Base-by-base conservation (phyloP, 2,888 invertebrate genomes). In the Operophtera brumata region DNA sequence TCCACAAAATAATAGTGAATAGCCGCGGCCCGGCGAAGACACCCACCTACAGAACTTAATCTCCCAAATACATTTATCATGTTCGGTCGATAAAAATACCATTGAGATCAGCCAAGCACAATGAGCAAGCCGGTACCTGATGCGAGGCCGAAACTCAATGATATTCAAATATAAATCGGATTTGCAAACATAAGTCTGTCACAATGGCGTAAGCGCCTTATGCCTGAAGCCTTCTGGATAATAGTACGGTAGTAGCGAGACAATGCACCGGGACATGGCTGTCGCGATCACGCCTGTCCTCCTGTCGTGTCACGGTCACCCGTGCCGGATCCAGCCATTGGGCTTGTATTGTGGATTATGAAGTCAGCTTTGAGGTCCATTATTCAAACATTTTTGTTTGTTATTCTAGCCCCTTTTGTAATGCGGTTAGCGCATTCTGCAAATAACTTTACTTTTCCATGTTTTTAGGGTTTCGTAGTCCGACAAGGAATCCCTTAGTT, bases 111-210 rank as follows among this genome's bases (percentile, higher is more conserved):
- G 82, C 71, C 80, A 73, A 67, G 82, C 75, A 89, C 89, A 89
- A 89, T 85, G 78, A 77, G 77, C 47, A 35, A 46, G 46, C 39
- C 46, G 46, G 77, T 86, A 86, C 87, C 86, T 82, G 88, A 86
- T 82, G 77, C 74, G 80, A 74, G 83, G 78, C 85, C 80, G 82
- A 83, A 84, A 88, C 85, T 89, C 89, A 87, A 90, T 90, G 89
- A 90, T 89, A 90, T 90, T 90, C 88, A 88, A 90, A 90, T 90
- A 87, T 84, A 88, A 90, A 90, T 88, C 89, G 86, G 89, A 90
- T 90, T 90, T 88, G 89, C 88, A 77, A 87, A 86, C 82, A 81
- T 90, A 90, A 90, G 86, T 77, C 72, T 65, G 66, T 80, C 79
- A 88, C 88, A 89, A 90, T 86, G 68, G 82, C 75, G 76, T 78